These are phyloP conservation scores for Chloromyia formosa DNA, from an alignment of 2,888 invertebrate genomes.

Conservation along the genomic window DNA sequence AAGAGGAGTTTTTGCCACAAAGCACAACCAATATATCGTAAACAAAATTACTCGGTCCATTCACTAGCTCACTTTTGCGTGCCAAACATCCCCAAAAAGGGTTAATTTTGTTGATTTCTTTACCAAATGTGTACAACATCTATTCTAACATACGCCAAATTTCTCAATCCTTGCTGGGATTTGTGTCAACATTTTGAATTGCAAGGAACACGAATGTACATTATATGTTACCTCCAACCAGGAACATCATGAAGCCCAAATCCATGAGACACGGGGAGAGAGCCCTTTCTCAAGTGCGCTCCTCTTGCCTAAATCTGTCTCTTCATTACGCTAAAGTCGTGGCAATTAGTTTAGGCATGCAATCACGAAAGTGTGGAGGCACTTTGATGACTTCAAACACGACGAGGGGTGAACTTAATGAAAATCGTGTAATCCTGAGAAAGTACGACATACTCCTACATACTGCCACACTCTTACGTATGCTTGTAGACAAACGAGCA, in stretches of 20 bases:
- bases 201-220: conserved; percentile 42
- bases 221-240: conserved; percentile 8
- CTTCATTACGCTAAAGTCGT: conserved; percentile 43
- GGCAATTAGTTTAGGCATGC: conserved; percentile 47
- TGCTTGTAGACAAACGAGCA: background rate
- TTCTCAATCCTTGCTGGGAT: conserved; percentile 42
- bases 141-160: conserved; percentile 37
- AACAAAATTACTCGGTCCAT: too few relatives aligned
- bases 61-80: too few relatives aligned
- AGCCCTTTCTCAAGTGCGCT: conserved; percentile 36
- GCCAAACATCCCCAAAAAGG: too few relatives aligned
- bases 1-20: too few relatives aligned
- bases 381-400: conserved; percentile 1
- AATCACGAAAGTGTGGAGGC: conserved; percentile 28
- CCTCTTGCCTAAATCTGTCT: conserved; percentile 30
- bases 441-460: background rate
- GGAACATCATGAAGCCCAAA: conserved; percentile 37
- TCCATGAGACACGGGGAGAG: conserved; percentile 6
- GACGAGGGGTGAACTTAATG: conserved; percentile 19
- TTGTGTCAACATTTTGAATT: conserved; percentile 50
- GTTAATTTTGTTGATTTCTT: too few relatives aligned
- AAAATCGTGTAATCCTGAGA: conserved; percentile 41
- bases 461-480: background rate
- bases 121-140: too few relatives aligned
- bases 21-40: too few relatives aligned